These are phyloP conservation scores for Myotis vivesi DNA, from an alignment of 2,797 vertebrate genomes.

Conservation along the genomic window DNA sequence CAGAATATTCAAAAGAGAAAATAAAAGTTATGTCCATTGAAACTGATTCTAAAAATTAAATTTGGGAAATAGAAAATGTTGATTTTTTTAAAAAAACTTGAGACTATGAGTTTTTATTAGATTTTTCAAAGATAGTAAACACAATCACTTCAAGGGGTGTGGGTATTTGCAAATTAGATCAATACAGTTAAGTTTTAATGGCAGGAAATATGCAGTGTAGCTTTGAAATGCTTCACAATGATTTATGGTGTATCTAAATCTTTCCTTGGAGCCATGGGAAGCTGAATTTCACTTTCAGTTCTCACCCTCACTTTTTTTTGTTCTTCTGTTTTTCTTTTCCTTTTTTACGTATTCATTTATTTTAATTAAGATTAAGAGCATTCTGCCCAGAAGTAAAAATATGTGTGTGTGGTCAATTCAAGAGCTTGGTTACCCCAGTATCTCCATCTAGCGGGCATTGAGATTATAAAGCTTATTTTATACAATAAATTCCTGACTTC, in stretches of 20 bases:
- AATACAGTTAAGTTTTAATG: constrained; percentile 5
- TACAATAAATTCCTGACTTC: not conserved
- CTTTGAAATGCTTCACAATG: constrained; percentile 37
- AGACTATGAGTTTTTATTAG: constrained; percentile 35
- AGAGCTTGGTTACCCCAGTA: not conserved
- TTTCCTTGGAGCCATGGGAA: constrained; percentile 19
- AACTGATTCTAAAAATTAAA: constrained; percentile 60
- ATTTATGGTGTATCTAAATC: not conserved
- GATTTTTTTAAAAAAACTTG: not conserved
- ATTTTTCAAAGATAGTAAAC: constrained; percentile 61
- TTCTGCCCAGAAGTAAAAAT: constrained; percentile 18
- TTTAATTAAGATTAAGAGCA: constrained; percentile 62
- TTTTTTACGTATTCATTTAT: constrained; percentile 50
- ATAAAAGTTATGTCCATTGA: constrained; percentile 62
- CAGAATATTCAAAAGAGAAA: constrained; percentile 58
- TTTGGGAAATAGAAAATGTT: constrained; percentile 56
- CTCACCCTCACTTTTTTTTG: constrained; percentile 7
- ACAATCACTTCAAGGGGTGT: constrained; percentile 59
- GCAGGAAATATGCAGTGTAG: not conserved
- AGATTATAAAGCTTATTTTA: not conserved
- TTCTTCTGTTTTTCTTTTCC: not conserved
- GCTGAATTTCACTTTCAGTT: constrained; percentile 27
- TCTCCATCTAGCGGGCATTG: constrained; percentile 47
- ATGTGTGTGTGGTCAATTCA: not conserved
- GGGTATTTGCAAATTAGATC: constrained; percentile 62